Percentiles rank a stretch among this genome's conserved stretches.
Conservation (phyloP, 2,113 vertebrate genomes). For the Cinclus cinclus region DNA sequence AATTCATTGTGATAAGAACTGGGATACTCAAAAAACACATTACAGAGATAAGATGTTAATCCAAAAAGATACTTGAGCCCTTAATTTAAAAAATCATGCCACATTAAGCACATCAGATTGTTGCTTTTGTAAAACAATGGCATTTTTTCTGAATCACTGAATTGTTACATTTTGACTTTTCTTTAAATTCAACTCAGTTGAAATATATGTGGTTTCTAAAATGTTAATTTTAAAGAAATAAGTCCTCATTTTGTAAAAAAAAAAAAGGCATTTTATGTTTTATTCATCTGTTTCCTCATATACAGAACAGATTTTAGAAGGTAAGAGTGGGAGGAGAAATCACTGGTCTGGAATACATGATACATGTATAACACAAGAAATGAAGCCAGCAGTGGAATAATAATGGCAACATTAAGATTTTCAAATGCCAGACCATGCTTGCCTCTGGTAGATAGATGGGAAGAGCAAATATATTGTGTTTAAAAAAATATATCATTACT, state of each 20-base stretch:
- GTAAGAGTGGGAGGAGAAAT: background rate
- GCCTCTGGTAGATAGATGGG: background rate
- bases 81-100: background rate
- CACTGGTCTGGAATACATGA: background rate
- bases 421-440: background rate
- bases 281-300: background rate
- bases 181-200: background rate
- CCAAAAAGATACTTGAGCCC: background rate
- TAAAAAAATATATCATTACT: background rate
- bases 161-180: background rate
- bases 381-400: background rate
- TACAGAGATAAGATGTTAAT: background rate
- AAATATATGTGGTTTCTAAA: background rate
- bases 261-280: background rate
- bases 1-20: background rate
- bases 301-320: background rate
- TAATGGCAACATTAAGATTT: background rate
- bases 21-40: background rate
- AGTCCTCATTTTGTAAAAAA: background rate
- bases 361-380: background rate
- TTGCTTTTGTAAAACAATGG: background rate
- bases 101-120: background rate
- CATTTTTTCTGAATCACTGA: background rate
- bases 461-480: background rate
- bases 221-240: background rate